Conservation (phyloP, 2,797 vertebrate species). For the Spinus olivaceus region DNA sequence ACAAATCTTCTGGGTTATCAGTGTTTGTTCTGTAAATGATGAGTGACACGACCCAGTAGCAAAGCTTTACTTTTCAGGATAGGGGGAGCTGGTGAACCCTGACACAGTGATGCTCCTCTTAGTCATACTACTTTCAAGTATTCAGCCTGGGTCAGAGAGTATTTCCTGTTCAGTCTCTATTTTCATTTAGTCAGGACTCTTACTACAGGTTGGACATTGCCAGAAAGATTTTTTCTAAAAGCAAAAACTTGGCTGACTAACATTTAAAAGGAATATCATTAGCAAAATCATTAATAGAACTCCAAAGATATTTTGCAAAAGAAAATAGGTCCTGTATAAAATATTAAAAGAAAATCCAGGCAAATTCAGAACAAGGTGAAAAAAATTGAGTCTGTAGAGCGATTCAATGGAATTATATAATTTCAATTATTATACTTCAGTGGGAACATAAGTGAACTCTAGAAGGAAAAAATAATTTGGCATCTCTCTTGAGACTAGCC, state of each 20-base stretch:
- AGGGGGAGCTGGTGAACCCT: background rate
- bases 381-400: background rate
- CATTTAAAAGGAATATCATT: background rate
- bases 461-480: background rate
- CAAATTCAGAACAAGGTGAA: background rate
- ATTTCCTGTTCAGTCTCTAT: background rate
- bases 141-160: background rate
- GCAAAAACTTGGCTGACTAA: background rate
- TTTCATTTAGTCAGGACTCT: background rate
- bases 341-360: background rate
- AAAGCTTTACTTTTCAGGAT: background rate
- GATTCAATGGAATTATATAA: background rate
- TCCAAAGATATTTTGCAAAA: background rate
- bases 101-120: background rate
- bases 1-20: background rate
- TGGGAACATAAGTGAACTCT: background rate
- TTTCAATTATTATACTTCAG: background rate
- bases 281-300: background rate
- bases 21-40: background rate
- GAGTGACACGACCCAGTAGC: background rate
- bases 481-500: background rate
- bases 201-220: background rate
- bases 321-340: background rate
- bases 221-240: background rate
- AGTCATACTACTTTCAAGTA: background rate